Percentiles rank a stretch among this genome's conserved stretches.
These are phyloP conservation scores for Smithornis capensis DNA, from an alignment of 2,113 vertebrate genomes.

Conservation along the genomic window DNA sequence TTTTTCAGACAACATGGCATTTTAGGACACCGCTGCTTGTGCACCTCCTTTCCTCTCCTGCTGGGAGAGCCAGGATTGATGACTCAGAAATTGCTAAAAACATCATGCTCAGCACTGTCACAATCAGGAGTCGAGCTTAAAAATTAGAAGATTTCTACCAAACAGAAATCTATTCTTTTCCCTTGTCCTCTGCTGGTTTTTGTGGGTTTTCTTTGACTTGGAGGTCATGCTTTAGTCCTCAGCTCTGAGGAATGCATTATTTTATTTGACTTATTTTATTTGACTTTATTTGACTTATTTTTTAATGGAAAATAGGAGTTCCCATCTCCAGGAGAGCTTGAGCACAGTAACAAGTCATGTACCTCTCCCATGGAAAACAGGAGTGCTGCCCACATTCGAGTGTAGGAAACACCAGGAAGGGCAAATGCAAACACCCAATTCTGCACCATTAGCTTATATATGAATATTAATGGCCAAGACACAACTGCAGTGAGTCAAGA, in stretches of 20 bases:
- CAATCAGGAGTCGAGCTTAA: neutral
- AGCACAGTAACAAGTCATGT: neutral
- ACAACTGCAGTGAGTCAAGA: conserved; percentile 11
- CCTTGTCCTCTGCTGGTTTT: neutral
- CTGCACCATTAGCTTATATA: conserved; percentile 24
- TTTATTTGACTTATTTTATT: too few species aligned
- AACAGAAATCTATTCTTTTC: conserved; percentile 21
- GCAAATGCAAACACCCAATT: conserved; percentile 3
- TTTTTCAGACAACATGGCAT: neutral
- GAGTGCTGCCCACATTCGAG: neutral
- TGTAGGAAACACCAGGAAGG: conserved; percentile 11
- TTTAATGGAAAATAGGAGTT: neutral
- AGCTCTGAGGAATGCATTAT: neutral
- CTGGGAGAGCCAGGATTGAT: conserved; percentile 20
- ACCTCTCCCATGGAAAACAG: neutral
- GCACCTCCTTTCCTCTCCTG: conserved; percentile 20
- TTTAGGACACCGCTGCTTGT: neutral
- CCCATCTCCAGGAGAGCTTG: neutral
- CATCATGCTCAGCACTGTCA: conserved; percentile 42
- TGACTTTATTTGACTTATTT: too few species aligned
- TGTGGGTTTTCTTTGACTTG: neutral
- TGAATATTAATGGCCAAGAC: conserved; percentile 37
- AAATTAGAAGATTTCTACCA: conserved; percentile 48
- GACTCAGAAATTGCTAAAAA: conserved; percentile 66
- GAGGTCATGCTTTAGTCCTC: neutral